Evolutionary conservation across 23 tunicate genomes (phyloP).

Genomic region (Clavelina lepadiformis): DNA sequence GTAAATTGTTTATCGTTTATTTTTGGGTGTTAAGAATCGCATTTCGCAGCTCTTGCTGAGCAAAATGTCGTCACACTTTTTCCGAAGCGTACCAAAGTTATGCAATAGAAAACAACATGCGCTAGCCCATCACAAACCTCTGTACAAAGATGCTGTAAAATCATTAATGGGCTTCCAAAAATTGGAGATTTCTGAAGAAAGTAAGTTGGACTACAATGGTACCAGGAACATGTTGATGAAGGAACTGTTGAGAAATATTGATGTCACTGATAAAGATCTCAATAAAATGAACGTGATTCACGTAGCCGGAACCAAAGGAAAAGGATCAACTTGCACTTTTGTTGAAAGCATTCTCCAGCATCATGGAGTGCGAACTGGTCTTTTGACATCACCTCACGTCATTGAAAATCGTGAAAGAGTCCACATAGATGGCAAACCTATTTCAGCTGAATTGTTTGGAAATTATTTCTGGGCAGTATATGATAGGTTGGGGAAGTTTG

Average conservation of each 20-base stretch:
- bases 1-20: no score
- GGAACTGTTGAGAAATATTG: conserved; percentile 36
- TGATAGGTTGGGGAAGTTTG: conserved; percentile 28
- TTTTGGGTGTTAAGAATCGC: no score
- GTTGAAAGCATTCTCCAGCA: conserved; percentile 78
- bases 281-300: conserved; percentile 42
- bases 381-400: conserved; percentile 89
- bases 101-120: no score
- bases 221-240: conserved; percentile 50
- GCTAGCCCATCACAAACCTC: conserved; percentile 4
- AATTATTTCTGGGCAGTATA: conserved; percentile 71
- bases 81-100: no score
- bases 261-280: conserved; percentile 46
- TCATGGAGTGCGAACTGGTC: conserved; percentile 77
- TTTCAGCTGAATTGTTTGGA: conserved; percentile 49
- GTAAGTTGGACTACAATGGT: conserved; percentile 21
- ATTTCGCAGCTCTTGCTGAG: no score
- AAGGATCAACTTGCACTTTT: conserved; percentile 95
- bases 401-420: conserved; percentile 84
- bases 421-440: conserved; percentile 80
- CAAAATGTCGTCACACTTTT: no score
- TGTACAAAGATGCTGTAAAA: conserved; percentile 71
- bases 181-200: neutral
- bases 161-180: conserved; percentile 57
- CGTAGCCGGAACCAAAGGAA: conserved; percentile 87